Percentiles rank a stretch among this genome's conserved stretches.
Evolutionary conservation across 2,888 invertebrate species (phyloP).

Genomic region (Megastigmus dorsalis): DNA sequence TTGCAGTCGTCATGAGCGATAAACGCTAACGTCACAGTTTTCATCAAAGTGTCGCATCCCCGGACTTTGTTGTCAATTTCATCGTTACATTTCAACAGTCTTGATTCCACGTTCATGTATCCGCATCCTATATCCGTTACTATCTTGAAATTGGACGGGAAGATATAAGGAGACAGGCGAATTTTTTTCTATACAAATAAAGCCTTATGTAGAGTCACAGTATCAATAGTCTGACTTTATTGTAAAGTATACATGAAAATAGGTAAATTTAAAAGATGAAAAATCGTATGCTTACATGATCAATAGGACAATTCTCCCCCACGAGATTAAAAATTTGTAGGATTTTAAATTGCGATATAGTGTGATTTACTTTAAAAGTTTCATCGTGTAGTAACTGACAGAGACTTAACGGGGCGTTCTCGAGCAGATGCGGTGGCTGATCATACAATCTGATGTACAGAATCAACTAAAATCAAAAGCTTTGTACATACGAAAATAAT

Average conservation of each 20-base stretch:
- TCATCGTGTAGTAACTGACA: conserved; percentile 54
- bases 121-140: conserved; percentile 59
- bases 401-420: conserved; percentile 55
- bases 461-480: conserved; percentile 52
- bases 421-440: conserved; percentile 53
- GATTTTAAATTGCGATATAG: conserved; percentile 51
- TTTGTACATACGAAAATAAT: no score
- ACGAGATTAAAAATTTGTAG: conserved; percentile 55
- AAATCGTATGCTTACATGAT: conserved; percentile 52
- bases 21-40: conserved; percentile 7
- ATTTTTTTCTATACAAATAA: conserved; percentile 54
- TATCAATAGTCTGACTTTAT: no score
- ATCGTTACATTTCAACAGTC: conserved; percentile 57
- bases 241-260: no score
- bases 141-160: conserved; percentile 50
- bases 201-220: no score
- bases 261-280: neutral
- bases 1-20: conserved; percentile 23
- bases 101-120: conserved; percentile 54
- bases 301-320: conserved; percentile 54
- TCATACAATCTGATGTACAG: conserved; percentile 52
- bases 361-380: neutral
- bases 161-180: conserved; percentile 54
- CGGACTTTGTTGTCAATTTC: neutral
- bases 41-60: conserved; percentile 28